Conservation (phyloP, 2,888 invertebrate species). For the Mimumesa dahlbomi region DNA sequence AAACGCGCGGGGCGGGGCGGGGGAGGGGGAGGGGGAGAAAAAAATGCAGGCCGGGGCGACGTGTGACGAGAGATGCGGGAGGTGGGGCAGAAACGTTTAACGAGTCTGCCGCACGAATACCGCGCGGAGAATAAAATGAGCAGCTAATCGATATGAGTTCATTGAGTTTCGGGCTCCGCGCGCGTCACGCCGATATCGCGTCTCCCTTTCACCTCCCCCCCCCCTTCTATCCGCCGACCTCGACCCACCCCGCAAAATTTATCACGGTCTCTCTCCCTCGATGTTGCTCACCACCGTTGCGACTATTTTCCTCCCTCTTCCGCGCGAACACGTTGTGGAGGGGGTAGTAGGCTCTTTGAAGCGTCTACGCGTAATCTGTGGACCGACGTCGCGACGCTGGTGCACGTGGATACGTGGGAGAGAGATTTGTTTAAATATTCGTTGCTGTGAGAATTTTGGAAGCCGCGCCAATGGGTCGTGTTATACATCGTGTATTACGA, state of each 20-base stretch:
- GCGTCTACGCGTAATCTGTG: too few relatives aligned
- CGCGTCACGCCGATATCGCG: conserved; percentile 50
- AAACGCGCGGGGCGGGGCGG: conserved; percentile 17
- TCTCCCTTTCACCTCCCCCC: conserved; percentile 8
- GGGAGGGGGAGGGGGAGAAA: conserved; percentile 41
- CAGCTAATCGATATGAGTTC: conserved; percentile 76
- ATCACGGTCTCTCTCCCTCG: conserved; percentile 23
- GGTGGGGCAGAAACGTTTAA: conserved; percentile 58
- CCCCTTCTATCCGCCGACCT: not conserved
- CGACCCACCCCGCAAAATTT: conserved; percentile 46
- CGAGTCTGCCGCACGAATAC: conserved; percentile 61
- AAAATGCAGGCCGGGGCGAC: conserved; percentile 37
- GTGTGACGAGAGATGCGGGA: conserved; percentile 32
- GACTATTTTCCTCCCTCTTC: conserved; percentile 4
- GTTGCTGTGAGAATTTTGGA: too few relatives aligned
- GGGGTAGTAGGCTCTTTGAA: too few relatives aligned
- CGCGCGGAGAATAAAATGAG: conserved; percentile 70
- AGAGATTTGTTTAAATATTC: too few relatives aligned
- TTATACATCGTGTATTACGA: too few relatives aligned
- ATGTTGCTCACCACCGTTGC: conserved; percentile 13
- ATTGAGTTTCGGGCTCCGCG: conserved; percentile 74
- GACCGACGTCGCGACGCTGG: too few relatives aligned
- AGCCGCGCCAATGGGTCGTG: too few relatives aligned
- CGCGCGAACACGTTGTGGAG: too few relatives aligned
- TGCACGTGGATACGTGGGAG: too few relatives aligned